Conservation (phyloP, 1,140 invertebrate species). For the Elymnias hypermnestra region DNA sequence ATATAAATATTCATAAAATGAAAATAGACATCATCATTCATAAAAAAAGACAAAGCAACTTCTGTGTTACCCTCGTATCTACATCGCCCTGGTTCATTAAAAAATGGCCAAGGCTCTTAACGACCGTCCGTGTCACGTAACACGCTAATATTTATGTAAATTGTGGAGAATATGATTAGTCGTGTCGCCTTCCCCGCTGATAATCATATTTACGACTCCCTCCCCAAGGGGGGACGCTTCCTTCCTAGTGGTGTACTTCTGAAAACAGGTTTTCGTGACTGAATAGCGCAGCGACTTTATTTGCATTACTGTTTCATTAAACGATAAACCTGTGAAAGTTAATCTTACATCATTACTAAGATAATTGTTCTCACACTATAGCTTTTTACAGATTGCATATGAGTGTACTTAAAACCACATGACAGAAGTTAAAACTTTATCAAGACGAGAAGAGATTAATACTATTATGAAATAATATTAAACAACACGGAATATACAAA, state of each 20-base stretch:
- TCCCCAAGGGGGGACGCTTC: slow-evolving; percentile 20
- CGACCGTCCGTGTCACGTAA: slow-evolving; percentile 61
- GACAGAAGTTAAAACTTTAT: no score
- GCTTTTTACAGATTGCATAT: no score
- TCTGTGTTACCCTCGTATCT: slow-evolving; percentile 40
- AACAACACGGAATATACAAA: no score
- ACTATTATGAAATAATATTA: no score
- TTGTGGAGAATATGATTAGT: slow-evolving; percentile 74
- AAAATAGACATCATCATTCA: slow-evolving; percentile 53
- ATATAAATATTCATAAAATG: slow-evolving; percentile 50
- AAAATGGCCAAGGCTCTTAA: slow-evolving; percentile 42
- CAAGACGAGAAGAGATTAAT: no score
- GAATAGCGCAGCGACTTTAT: no score
- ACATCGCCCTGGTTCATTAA: slow-evolving; percentile 59
- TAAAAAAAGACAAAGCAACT: slow-evolving; percentile 68
- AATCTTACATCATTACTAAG: no score
- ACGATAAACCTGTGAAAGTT: no score
- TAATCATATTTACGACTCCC: slow-evolving; percentile 71
- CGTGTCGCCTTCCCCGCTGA: slow-evolving; percentile 63
- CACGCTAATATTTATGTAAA: slow-evolving; percentile 74
- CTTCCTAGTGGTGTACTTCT: slow-evolving; percentile 21
- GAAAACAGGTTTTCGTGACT: slow-evolving; percentile 19
- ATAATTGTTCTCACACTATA: no score
- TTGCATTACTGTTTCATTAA: no score
- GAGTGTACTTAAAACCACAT: no score